Percentiles rank a stretch among this genome's conserved stretches.
Conservation (phyloP, 2,888 invertebrate genomes). For the Cataglyphis altisquamis region DNA sequence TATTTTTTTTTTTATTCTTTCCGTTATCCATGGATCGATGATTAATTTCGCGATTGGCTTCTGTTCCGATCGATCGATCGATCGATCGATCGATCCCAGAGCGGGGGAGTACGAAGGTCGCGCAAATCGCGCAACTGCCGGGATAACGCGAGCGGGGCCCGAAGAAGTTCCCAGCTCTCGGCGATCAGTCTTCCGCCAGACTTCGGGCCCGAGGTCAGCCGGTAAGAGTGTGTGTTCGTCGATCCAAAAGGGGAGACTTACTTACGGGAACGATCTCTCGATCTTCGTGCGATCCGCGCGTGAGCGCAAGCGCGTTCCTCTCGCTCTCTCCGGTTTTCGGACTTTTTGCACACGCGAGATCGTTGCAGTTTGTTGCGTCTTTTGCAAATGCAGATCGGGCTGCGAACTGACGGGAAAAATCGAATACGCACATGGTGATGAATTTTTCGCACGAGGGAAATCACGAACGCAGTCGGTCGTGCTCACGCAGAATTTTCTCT, state of each 20-base stretch:
- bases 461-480: not conserved
- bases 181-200: conserved; percentile 66
- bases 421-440: not conserved
- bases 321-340: conserved; percentile 18
- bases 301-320: not conserved
- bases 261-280: not conserved
- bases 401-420: conserved; percentile 14
- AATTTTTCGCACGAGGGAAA: not conserved
- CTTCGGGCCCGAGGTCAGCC: conserved; percentile 59
- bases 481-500: not conserved
- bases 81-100: conserved; percentile 33
- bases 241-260: not conserved
- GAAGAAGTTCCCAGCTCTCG: conserved; percentile 56
- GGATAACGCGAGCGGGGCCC: conserved; percentile 28
- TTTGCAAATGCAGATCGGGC: not conserved
- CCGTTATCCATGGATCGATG: conserved; percentile 2
- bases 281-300: conserved; percentile 3
- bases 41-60: conserved; percentile 41
- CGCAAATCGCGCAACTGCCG: conserved; percentile 32
- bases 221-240: conserved; percentile 21
- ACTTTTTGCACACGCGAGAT: conserved; percentile 19
- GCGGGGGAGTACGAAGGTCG: conserved; percentile 51
- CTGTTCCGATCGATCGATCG: conserved; percentile 37
- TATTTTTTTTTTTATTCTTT: not conserved
- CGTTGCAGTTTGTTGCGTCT: not conserved